These are phyloP conservation scores for Thelaira solivaga DNA, from an alignment of 2,888 invertebrate genomes.

Conservation along the genomic window DNA sequence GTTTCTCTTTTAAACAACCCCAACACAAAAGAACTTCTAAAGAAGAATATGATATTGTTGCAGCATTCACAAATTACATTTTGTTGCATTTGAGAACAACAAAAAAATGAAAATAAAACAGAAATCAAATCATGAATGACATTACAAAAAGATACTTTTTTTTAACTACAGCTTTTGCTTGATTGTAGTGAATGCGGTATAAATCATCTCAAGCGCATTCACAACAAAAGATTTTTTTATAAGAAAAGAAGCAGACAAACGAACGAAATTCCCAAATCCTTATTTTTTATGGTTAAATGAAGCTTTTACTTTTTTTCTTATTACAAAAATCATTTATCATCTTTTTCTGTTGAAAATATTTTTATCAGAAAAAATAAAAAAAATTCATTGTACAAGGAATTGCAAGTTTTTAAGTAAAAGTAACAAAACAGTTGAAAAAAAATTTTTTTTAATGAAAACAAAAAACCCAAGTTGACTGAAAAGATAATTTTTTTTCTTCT, in stretches of 20 bases:
- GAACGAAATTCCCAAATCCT: not conserved
- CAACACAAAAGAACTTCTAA: too few species aligned
- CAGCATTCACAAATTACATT: slow-evolving; percentile 9
- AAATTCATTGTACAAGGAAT: slow-evolving; percentile 1
- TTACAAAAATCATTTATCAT: slow-evolving; percentile 48
- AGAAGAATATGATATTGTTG: not conserved
- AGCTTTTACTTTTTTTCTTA: slow-evolving; percentile 9
- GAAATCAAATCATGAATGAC: slow-evolving; percentile 9
- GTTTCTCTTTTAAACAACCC: too few species aligned
- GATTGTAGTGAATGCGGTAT: not conserved
- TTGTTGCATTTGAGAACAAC: slow-evolving; percentile 27
- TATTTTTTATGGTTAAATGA: slow-evolving; percentile 1
- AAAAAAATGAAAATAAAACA: too few species aligned
- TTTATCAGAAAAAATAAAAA: not conserved
- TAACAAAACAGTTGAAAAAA: not conserved
- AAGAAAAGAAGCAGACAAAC: too few species aligned
- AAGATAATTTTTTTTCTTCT: slow-evolving; percentile 14
- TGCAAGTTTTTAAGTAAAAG: not conserved
- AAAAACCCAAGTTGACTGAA: not conserved
- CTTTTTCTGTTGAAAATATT: slow-evolving; percentile 24
- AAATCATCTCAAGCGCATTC: slow-evolving; percentile 34
- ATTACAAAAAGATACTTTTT: not conserved
- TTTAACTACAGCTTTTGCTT: too few species aligned
- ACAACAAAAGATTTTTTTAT: slow-evolving; percentile 11
- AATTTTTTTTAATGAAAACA: too few species aligned